Evolutionary conservation across 2,888 invertebrate species (phyloP).

Genomic region (Brenthis daphne): DNA sequence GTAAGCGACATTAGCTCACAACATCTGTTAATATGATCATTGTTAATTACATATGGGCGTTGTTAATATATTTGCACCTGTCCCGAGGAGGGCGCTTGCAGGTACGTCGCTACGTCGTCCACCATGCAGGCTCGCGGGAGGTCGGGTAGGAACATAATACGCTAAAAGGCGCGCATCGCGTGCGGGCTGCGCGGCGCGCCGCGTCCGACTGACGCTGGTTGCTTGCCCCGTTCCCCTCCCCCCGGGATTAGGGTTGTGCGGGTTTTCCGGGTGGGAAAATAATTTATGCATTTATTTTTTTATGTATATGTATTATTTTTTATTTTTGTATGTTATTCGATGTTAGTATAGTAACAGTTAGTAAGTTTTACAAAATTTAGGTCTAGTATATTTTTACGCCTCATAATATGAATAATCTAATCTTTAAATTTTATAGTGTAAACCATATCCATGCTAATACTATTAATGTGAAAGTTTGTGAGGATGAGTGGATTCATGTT

Average conservation of each 20-base stretch:
- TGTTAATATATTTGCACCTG: slow-evolving; percentile 88
- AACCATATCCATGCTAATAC: too few species aligned
- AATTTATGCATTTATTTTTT: slow-evolving; percentile 23
- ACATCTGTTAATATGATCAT: slow-evolving; percentile 83
- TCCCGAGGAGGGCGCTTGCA: slow-evolving; percentile 97
- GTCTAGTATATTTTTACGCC: too few species aligned
- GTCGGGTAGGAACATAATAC: slow-evolving; percentile 94
- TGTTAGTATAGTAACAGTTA: neutral
- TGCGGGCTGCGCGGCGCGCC: slow-evolving; percentile 78
- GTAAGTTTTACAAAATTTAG: neutral
- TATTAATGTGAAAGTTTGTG: too few species aligned
- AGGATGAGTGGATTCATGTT: too few species aligned
- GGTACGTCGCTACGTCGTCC: slow-evolving; percentile 97
- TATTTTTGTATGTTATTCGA: neutral
- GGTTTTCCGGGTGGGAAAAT: slow-evolving; percentile 55
- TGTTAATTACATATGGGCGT: slow-evolving; percentile 83
- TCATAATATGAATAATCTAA: too few species aligned
- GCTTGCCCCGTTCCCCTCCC: slow-evolving; percentile 47
- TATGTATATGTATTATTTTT: neutral
- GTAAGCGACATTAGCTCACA: slow-evolving; percentile 81
- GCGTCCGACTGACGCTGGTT: slow-evolving; percentile 73
- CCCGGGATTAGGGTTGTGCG: slow-evolving; percentile 58
- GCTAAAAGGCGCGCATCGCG: slow-evolving; percentile 76
- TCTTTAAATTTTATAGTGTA: too few species aligned
- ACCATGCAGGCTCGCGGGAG: slow-evolving; percentile 97